Percentiles rank a stretch among this genome's conserved stretches.
phyloP scores from a whole-genome alignment of 2,113 vertebrate genomes.

The Plotosus lineatus region DNA sequence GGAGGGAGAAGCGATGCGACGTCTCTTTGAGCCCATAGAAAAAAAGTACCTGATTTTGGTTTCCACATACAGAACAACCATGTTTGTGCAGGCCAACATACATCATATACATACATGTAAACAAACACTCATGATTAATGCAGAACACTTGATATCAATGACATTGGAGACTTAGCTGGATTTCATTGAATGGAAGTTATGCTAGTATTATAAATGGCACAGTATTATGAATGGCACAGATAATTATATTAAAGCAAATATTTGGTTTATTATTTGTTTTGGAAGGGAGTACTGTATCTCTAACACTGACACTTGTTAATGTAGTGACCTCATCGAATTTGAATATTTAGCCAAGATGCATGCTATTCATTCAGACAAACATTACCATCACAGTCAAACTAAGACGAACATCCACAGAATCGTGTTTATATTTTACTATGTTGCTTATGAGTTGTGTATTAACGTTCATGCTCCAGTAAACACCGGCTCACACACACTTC shows the following conservation, averaged over 20 bases:
- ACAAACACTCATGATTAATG: neutral
- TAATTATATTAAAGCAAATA: neutral
- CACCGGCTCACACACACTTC: conserved; percentile 22
- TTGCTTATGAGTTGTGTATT: too few relatives aligned
- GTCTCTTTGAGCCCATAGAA: conserved; percentile 89
- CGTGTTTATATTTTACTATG: neutral
- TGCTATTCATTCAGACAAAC: neutral
- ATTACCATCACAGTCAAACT: neutral
- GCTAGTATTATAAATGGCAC: neutral
- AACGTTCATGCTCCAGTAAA: neutral
- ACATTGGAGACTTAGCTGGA: neutral
- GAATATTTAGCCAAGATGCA: neutral
- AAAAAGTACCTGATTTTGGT: conserved; percentile 48
- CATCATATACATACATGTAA: neutral
- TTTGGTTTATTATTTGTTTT: neutral
- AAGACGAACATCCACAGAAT: neutral
- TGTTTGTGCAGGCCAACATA: neutral
- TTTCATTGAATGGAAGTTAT: neutral
- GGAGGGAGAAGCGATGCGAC: conserved; percentile 94
- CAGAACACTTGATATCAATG: neutral
- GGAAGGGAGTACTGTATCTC: too few relatives aligned
- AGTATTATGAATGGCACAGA: neutral
- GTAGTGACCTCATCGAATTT: neutral
- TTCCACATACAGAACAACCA: neutral
- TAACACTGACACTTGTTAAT: neutral